phyloP scores from a whole-genome alignment of 2,888 invertebrate species.

The Ectropis crepuscularia region DNA sequence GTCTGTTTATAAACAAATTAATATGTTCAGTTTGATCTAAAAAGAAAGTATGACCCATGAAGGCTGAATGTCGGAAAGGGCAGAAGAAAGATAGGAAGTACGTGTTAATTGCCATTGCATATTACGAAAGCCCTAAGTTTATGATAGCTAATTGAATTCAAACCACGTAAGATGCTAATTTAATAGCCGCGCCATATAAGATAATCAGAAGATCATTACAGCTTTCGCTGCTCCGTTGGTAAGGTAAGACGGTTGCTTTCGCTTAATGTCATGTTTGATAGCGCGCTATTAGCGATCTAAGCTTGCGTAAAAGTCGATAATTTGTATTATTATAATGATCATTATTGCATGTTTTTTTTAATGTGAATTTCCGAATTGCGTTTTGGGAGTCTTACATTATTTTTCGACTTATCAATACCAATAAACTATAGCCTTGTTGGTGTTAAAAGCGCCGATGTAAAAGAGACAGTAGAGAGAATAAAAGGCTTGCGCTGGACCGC shows the following conservation, averaged over 20 bases:
- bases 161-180: slow-evolving; percentile 31
- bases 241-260: slow-evolving; percentile 33
- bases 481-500: too few species aligned
- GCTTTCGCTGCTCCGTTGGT: slow-evolving; percentile 38
- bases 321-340: neutral
- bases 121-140: slow-evolving; percentile 29
- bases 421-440: too few species aligned
- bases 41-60: slow-evolving; percentile 31
- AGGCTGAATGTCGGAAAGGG: slow-evolving; percentile 16
- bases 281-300: slow-evolving; percentile 31
- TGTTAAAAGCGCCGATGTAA: too few species aligned
- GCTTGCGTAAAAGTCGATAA: slow-evolving; percentile 21
- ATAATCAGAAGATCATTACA: slow-evolving; percentile 30
- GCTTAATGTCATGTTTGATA: slow-evolving; percentile 36
- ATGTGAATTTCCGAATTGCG: too few species aligned
- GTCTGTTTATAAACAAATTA: too few species aligned
- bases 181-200: slow-evolving; percentile 33
- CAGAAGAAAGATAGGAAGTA: slow-evolving; percentile 19
- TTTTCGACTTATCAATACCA: too few species aligned
- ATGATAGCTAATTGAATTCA: slow-evolving; percentile 24
- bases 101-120: slow-evolving; percentile 30
- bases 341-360: too few species aligned
- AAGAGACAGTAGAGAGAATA: too few species aligned
- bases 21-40: neutral
- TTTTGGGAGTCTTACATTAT: too few species aligned